Conservation (phyloP, 1,140 invertebrate species). For the Nautilus pompilius region DNA sequence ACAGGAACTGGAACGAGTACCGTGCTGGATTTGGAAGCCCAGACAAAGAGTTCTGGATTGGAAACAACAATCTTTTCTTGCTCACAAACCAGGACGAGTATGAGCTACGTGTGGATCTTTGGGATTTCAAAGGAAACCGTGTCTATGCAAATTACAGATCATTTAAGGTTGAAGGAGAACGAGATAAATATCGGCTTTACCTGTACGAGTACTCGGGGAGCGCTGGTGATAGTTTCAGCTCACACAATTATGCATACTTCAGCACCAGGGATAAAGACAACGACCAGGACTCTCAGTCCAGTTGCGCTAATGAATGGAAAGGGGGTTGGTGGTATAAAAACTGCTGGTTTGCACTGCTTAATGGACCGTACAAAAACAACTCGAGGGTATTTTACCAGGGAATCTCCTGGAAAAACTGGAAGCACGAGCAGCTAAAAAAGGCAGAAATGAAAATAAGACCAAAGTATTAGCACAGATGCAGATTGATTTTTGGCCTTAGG, state of each 20-base stretch:
- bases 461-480: too few relatives aligned
- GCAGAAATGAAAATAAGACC: conserved; percentile 73
- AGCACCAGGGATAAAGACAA: conserved; percentile 69
- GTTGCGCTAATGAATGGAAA: conserved; percentile 61
- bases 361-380: conserved; percentile 78
- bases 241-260: conserved; percentile 68
- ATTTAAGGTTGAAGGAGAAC: conserved; percentile 66
- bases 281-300: conserved; percentile 65
- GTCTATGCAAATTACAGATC: conserved; percentile 63
- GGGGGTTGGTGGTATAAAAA: conserved; percentile 60
- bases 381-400: conserved; percentile 75
- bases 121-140: conserved; percentile 58
- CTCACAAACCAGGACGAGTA: conserved; percentile 54
- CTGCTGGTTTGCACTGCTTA: conserved; percentile 87
- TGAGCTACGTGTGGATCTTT: conserved; percentile 63
- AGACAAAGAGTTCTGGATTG: conserved; percentile 62
- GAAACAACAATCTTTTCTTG: conserved; percentile 60
- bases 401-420: conserved; percentile 73
- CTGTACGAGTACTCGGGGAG: conserved; percentile 58
- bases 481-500: too few relatives aligned
- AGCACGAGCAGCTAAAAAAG: conserved; percentile 69
- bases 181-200: conserved; percentile 64
- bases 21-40: conserved; percentile 28
- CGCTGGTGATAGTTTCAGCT: conserved; percentile 60
- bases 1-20: conserved; percentile 22